Evolutionary conservation across 2,797 vertebrate species (phyloP), one percentile per base, ranked within the genome.

Genomic region (Sciurus vulgaris): DNA sequence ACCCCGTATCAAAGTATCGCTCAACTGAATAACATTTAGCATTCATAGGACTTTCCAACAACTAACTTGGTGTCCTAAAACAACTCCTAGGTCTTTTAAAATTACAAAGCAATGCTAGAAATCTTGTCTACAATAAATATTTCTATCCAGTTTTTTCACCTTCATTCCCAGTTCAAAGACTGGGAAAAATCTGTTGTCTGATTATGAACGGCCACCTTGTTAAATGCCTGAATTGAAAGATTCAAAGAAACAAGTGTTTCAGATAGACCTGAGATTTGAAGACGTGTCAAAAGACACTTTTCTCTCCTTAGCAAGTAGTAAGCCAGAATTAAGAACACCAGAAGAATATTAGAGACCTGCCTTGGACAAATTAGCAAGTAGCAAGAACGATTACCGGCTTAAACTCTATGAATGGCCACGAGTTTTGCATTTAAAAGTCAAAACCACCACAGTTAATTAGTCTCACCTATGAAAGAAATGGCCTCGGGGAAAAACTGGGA

Each of bases 401-500:
- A 4, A 91, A 86, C 82, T 83, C 86, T 44, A 82, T 28, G 49
- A 89, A 78, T 30, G 47, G 69, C 95, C 84, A 24, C 20, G 44
- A 79, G 26, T 77, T 90, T 0, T 87, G 77, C 94, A 61, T 76
- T 93, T 89, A n/a, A 92, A 98, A 86, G 93, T 54, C 86, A 76
- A 47, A 63, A 5, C 1, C 0, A 92, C 3, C 33, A 28, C 18
- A 35, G 83, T 78, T 33, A 89, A 86, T 38, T 2, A 44, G 65
- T 97, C 99, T 99, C 98, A 99, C 99, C 99, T 98, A 99, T 99
- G 97, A 99, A 99, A 86, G 99, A 99, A 98, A 99, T 99, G 93
- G 99, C 99, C 98, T 99, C 99, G 22, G 99, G 99, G 96, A 99
- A 99, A 98, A 99, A 99, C 98, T 99, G 99, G 38, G 99, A 99